Percentiles rank a stretch among this genome's conserved stretches.
These are phyloP conservation scores for Agrypnus murinus DNA, from an alignment of 2,888 invertebrate genomes.

Conservation along the genomic window DNA sequence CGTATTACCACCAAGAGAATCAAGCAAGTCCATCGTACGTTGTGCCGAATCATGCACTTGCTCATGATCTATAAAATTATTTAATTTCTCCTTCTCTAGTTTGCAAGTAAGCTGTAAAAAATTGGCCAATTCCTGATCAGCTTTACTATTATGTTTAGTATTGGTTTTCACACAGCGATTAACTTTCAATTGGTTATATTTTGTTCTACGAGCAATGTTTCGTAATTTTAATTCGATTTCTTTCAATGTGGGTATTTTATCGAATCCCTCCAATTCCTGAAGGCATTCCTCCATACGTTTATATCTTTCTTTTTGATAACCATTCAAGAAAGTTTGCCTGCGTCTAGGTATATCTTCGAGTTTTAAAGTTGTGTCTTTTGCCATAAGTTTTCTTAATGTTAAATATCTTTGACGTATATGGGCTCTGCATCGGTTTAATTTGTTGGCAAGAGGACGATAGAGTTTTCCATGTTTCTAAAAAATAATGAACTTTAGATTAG, in stretches of 20 bases:
- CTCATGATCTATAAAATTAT: too few species aligned
- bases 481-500: not conserved
- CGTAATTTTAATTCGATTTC: not conserved
- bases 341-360: conserved; percentile 68
- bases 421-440: conserved; percentile 75
- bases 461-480: conserved; percentile 59
- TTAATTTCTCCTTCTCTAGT: too few species aligned
- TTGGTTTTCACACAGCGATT: too few species aligned
- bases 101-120: too few species aligned
- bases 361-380: conserved; percentile 69
- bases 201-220: too few species aligned
- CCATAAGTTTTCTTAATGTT: conserved; percentile 73
- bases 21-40: too few species aligned
- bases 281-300: not conserved
- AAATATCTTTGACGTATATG: conserved; percentile 69
- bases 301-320: not conserved
- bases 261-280: not conserved
- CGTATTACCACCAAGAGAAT: too few species aligned
- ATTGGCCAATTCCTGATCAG: too few species aligned
- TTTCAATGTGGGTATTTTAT: not conserved
- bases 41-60: too few species aligned
- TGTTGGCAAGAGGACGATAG: conserved; percentile 74
- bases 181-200: too few species aligned
- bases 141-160: too few species aligned
- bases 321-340: conserved; percentile 43